Percentiles rank a stretch among this genome's conserved stretches.
Evolutionary conservation across 1,140 invertebrate genomes (phyloP).

Genomic region (Drosophila ercepeae): DNA sequence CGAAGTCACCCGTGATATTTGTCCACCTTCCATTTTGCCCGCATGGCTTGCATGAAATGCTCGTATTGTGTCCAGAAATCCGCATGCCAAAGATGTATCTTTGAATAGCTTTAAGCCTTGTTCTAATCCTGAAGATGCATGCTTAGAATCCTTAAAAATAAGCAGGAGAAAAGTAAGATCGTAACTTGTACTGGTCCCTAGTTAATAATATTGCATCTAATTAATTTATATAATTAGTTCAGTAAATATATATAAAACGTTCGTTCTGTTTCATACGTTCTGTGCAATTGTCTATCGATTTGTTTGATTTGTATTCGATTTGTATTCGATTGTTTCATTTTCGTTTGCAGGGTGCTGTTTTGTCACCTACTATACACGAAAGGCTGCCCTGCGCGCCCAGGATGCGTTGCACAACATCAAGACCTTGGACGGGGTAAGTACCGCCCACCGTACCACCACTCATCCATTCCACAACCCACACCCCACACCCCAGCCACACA

Average conservation of each 20-base stretch:
- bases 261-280: slow-evolving; percentile 60
- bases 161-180: neutral
- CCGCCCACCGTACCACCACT: neutral
- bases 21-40: slow-evolving; percentile 40
- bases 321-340: slow-evolving; percentile 85
- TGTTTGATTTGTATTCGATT: slow-evolving; percentile 70
- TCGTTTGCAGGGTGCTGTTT: slow-evolving; percentile 99
- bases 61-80: slow-evolving; percentile 50
- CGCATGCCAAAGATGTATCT: slow-evolving; percentile 30
- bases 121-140: slow-evolving; percentile 26
- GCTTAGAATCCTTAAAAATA: slow-evolving; percentile 7
- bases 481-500: neutral
- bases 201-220: slow-evolving; percentile 20
- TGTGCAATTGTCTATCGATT: slow-evolving; percentile 64
- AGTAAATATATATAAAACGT: slow-evolving; percentile 27
- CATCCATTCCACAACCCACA: too few species aligned
- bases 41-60: slow-evolving; percentile 64
- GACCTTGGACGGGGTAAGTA: slow-evolving; percentile 98
- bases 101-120: slow-evolving; percentile 2
- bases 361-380: slow-evolving; percentile 99
- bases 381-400: slow-evolving; percentile 98
- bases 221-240: slow-evolving; percentile 10
- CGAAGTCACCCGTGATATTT: slow-evolving; percentile 22
- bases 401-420: slow-evolving; percentile 99
- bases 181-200: slow-evolving; percentile 20